Evolutionary conservation across 2,113 vertebrate genomes (phyloP).

Genomic region (Pitta sordida): DNA sequence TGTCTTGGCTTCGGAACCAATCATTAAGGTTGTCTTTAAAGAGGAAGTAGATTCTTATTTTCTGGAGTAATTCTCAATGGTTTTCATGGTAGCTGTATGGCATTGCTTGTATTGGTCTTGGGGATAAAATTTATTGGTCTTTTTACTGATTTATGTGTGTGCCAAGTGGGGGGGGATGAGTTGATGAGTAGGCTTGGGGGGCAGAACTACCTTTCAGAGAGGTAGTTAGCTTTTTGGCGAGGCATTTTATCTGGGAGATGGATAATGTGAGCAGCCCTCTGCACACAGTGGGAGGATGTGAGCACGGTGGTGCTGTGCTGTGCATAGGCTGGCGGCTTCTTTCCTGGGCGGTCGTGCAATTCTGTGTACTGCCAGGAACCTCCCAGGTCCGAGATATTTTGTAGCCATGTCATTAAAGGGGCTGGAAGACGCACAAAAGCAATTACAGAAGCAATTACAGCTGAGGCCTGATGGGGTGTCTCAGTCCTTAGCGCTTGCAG

Average conservation of each 20-base stretch:
- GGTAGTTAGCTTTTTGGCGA: not conserved
- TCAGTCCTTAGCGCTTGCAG: not conserved
- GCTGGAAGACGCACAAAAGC: not conserved
- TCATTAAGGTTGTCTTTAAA: not conserved
- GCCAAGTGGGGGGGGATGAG: not conserved
- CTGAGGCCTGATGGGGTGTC: not conserved
- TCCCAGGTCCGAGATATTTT: not conserved
- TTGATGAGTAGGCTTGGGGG: accelerated
- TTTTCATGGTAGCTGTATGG: not conserved
- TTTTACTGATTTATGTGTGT: not conserved
- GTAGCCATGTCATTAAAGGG: not conserved
- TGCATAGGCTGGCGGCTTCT: accelerated
- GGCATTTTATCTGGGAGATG: not conserved
- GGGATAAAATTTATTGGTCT: not conserved
- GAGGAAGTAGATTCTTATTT: not conserved
- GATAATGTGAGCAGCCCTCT: not conserved
- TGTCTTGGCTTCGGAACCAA: not conserved
- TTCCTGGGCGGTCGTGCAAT: not conserved
- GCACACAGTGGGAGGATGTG: accelerated
- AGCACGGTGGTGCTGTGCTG: not conserved
- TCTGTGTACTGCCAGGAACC: not conserved
- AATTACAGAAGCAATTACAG: not conserved
- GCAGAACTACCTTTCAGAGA: not conserved
- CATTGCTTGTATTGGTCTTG: not conserved
- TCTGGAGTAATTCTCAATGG: not conserved